Base-by-base conservation (phyloP, 35 echinoderm and acorn worm genomes). In the Patiria miniata region DNA sequence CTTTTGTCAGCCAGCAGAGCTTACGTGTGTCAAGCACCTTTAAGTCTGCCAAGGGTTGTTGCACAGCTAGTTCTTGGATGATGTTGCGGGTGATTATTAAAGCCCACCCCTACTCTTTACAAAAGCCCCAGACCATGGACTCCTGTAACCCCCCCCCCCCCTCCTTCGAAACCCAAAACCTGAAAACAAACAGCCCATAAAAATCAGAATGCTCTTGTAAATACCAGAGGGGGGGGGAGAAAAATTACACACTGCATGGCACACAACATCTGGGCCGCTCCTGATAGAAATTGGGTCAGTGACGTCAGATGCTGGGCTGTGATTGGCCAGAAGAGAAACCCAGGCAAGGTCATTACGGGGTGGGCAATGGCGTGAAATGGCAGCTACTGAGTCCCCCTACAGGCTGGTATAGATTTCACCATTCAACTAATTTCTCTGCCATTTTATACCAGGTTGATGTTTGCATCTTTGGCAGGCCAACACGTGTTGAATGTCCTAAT, bases 1-100 rank as follows among this genome's bases (percentile, higher is more conserved):
- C 65, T 73, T 73, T 73, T 73, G 65, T 73, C 65, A 73, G 65
- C 65, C 65, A 73, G 65, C 65, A 73, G 65, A 34, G 65, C 65
- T 73, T 73, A 73, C 65, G 6, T 73, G 65, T 73, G 65, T 73
- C 65, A 73, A 73, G 65, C 65, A 73, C 65, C 65, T 73, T 73
- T 34, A 73, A 73, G 65, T 73, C 65, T 73, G 42, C 42, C 42
- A 47, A 47, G 42, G 65, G 65, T 73, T 34, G 26, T 73, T 36
- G 34, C 65, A 26, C 65, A 26, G 7, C 65, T 30, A n/a, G 65
- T 73, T 23, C 65, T 73, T 36, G 65, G 65, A 73, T 26, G 57
- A 21, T 32, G 65, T 73, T 47, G 12, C 42, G 12, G 42, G 42
- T 47, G 42, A 47, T 47, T 47, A 47, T 47, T 47, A 47, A n/a